These are phyloP conservation scores for Loxodonta africana DNA, from an alignment of 2,113 vertebrate genomes.

Conservation along the genomic window DNA sequence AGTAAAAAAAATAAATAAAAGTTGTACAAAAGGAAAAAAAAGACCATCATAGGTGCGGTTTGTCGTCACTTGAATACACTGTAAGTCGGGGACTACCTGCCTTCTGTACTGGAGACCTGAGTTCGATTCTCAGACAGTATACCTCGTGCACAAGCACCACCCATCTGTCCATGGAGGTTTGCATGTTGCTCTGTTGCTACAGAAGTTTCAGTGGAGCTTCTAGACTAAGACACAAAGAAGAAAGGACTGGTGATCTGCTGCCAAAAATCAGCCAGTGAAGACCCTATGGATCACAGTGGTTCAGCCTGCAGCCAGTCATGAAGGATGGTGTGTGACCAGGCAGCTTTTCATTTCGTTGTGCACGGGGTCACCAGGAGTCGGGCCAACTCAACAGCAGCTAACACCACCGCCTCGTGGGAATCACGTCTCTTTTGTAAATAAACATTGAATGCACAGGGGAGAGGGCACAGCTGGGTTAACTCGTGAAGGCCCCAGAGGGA, in stretches of 20 bases:
- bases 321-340: not conserved
- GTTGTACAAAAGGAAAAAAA: not conserved
- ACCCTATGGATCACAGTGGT: not conserved
- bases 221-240: not conserved
- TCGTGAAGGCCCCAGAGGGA: not conserved
- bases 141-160: not conserved
- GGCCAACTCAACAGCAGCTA: not conserved
- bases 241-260: not conserved
- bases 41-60: not conserved
- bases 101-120: not conserved
- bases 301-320: not conserved
- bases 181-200: not conserved
- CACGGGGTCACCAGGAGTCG: not conserved
- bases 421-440: not conserved
- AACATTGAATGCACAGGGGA: not conserved
- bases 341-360: not conserved
- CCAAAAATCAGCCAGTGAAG: not conserved
- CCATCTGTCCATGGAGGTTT: not conserved
- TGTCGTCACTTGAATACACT: not conserved
- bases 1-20: no score
- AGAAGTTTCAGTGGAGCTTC: not conserved
- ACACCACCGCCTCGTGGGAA: not conserved
- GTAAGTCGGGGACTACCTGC: not conserved
- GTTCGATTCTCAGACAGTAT: not conserved
- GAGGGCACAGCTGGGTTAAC: not conserved